A percentile compares a stretch with the other conserved stretches of the same genome.
phyloP scores from a whole-genome alignment of 2,113 vertebrate species.

The Pseudorasbora parva region DNA sequence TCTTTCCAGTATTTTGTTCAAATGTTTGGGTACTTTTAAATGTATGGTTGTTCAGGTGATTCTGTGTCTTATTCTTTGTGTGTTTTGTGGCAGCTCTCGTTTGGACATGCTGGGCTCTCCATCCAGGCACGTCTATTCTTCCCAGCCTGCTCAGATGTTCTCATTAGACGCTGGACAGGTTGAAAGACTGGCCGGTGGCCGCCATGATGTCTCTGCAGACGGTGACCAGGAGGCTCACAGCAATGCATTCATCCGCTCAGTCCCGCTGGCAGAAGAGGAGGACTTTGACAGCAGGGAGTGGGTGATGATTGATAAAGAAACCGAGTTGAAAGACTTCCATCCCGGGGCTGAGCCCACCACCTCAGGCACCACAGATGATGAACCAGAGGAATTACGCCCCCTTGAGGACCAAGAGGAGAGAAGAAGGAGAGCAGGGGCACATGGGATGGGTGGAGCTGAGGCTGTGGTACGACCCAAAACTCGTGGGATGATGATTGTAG shows the following conservation, averaged over 20 bases:
- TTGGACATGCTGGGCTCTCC: slow-evolving; percentile 93
- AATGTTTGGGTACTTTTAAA: too few species aligned
- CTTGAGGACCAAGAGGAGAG: slow-evolving; percentile 91
- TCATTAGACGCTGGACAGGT: slow-evolving; percentile 87
- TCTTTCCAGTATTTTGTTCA: too few species aligned
- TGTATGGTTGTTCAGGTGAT: not conserved
- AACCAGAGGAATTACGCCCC: slow-evolving; percentile 93
- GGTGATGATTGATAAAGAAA: slow-evolving; percentile 99
- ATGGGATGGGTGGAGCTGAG: slow-evolving; percentile 66
- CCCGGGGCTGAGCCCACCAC: slow-evolving; percentile 83
- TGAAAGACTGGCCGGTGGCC: slow-evolving; percentile 85
- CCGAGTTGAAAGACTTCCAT: slow-evolving; percentile 94
- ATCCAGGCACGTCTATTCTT: slow-evolving; percentile 92
- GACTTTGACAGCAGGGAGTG: slow-evolving; percentile 99
- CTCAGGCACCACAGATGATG: slow-evolving; percentile 95
- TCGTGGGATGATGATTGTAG: slow-evolving; percentile 85
- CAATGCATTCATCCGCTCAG: slow-evolving; percentile 95
- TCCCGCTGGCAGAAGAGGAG: slow-evolving; percentile 95
- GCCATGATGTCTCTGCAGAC: slow-evolving; percentile 85
- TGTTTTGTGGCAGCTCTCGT: slow-evolving; percentile 79
- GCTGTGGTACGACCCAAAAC: slow-evolving; percentile 84
- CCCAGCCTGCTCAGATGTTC: slow-evolving; percentile 96
- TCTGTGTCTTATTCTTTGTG: slow-evolving; percentile 3
- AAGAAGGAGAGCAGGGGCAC: slow-evolving; percentile 65
- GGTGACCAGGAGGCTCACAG: slow-evolving; percentile 97